Conservation (phyloP, 2,888 invertebrate genomes). For the Pheosia tremula region DNA sequence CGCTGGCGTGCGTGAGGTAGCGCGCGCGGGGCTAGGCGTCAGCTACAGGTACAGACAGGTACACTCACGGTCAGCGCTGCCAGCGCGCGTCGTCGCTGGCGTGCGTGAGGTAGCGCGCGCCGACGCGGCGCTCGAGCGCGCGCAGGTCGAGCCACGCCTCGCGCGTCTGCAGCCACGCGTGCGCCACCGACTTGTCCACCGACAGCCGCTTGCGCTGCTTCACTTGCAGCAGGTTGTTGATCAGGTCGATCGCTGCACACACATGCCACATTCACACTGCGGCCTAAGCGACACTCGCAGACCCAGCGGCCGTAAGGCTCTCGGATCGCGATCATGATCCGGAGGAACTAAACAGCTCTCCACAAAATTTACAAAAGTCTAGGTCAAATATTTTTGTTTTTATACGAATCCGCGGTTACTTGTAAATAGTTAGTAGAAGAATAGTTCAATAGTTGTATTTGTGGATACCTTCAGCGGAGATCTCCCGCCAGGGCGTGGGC, state of each 20-base stretch:
- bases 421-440: too few species aligned
- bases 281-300: too few species aligned
- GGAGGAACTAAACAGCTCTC: too few species aligned
- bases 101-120: slow-evolving; percentile 73
- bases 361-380: too few species aligned
- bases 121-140: slow-evolving; percentile 87
- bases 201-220: slow-evolving; percentile 97
- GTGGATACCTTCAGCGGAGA: slow-evolving; percentile 85
- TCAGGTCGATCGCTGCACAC: slow-evolving; percentile 95
- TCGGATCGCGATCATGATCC: too few species aligned
- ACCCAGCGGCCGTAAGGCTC: too few species aligned
- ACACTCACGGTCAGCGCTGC: slow-evolving; percentile 45
- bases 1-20: slow-evolving; percentile 6
- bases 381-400: too few species aligned
- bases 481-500: slow-evolving; percentile 98
- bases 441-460: too few species aligned
- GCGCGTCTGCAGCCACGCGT: slow-evolving; percentile 98
- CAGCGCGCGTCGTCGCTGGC: slow-evolving; percentile 68
- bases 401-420: too few species aligned
- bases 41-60: not conserved
- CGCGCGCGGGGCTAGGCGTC: slow-evolving; percentile 31
- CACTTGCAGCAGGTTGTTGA: slow-evolving; percentile 98
- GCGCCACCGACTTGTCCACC: slow-evolving; percentile 97
- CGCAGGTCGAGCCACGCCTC: slow-evolving; percentile 98
- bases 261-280: too few species aligned